Conservation (phyloP, 2,888 invertebrate species). For the Amitus sp. region DNA sequence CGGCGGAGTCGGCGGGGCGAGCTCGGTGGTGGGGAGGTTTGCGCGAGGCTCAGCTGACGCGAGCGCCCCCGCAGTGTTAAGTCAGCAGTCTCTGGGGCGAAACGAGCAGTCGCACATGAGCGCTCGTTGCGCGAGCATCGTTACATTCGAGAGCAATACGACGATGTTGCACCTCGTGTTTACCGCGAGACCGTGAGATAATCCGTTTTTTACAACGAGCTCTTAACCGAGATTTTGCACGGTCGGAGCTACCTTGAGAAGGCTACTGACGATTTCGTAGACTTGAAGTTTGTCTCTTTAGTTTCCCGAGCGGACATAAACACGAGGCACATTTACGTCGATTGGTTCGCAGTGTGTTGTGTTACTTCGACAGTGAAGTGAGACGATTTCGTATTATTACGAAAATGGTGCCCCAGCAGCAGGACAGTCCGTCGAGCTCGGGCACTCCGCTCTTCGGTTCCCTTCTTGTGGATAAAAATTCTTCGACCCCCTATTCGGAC, state of each 20-base stretch:
- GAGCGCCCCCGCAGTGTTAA: too few relatives aligned
- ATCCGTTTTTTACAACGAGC: slow-evolving; percentile 14
- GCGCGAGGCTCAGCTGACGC: too few relatives aligned
- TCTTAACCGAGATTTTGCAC: background rate
- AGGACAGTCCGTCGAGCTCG: slow-evolving; percentile 72
- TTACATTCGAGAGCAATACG: slow-evolving; percentile 40
- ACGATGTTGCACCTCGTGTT: slow-evolving; percentile 54
- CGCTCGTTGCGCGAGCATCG: slow-evolving; percentile 65
- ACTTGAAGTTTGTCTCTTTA: background rate
- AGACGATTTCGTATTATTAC: slow-evolving; percentile 41
- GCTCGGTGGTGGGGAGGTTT: too few relatives aligned
- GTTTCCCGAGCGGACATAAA: background rate
- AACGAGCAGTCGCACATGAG: slow-evolving; percentile 65
- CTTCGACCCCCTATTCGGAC: slow-evolving; percentile 96
- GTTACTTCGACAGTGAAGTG: slow-evolving; percentile 50
- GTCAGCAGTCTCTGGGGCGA: too few relatives aligned
- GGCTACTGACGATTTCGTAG: too few relatives aligned
- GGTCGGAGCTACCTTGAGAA: background rate
- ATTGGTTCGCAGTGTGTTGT: slow-evolving; percentile 41
- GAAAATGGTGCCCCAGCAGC: slow-evolving; percentile 82
- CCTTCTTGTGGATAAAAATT: slow-evolving; percentile 88
- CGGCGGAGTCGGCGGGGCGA: too few relatives aligned
- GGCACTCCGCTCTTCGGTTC: slow-evolving; percentile 87
- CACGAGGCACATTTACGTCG: slow-evolving; percentile 2
- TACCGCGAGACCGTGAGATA: slow-evolving; percentile 52